Base-by-base conservation (phyloP, 2,888 invertebrate species). In the Polylopha cassiicola region DNA sequence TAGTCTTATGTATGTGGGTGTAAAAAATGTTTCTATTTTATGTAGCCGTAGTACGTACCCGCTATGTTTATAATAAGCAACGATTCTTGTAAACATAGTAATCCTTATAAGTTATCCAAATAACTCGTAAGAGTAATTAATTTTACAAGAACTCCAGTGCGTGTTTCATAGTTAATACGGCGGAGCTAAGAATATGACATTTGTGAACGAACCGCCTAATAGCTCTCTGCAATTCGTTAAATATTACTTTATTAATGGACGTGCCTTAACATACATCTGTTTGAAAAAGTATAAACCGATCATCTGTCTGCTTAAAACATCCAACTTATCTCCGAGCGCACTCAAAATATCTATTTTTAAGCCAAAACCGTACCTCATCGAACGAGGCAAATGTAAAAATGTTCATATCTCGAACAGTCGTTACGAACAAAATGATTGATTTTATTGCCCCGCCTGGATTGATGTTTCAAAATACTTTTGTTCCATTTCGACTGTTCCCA, bases 271-370 rank as follows among this genome's bases (percentile, higher is more conserved):
- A 61, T 58, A 62, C 59, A 56, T 47, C 49, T 61, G 51, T 53
- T 56, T 55, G 55, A 37, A 42, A 56, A 57, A 66, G 65, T 71
- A 68, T 67, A 62, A 63, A 68, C 65, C 68, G 64, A 67, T 64
- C 67, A 62, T 69, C 65, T 59, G 63, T 65, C 62, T 64, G 69
- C 61, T 69, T 69, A 57, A 66, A 74, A 70, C 64, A 75, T 76
- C 74, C 74, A 74, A 77, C 76, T 80, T 80, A 81, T 80, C 79
- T 73, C 60, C 43, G 52, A 48, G 55, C 70, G 72, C 80, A 81
- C 81, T 81, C 80, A 78, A 80, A 82, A 79, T 56, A 56, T 80
- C 81, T 82, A 82, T 81, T 81, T 81, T 80, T 79, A 78, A 76
- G 72, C 69, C 56, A 75, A 79, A 79, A 69, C 65, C 60, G 56